A percentile compares a stretch with the other conserved stretches of the same genome.
Evolutionary conservation across 2,888 invertebrate genomes (phyloP).

Genomic region (Teleogryllus oceanicus): DNA sequence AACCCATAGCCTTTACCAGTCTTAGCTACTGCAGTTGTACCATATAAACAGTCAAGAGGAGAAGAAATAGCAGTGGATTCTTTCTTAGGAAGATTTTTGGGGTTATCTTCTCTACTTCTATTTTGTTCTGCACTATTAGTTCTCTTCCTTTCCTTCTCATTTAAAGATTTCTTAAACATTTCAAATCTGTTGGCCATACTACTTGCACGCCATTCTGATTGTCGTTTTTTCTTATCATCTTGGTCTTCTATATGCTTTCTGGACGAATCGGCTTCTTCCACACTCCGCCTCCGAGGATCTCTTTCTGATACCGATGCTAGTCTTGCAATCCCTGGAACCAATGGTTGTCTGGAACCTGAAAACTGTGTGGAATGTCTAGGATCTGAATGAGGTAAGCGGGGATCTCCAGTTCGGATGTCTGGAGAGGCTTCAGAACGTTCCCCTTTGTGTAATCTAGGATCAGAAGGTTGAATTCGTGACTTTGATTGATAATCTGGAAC

Average conservation of each 20-base stretch:
- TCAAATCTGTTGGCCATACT: too few species aligned
- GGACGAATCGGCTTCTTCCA: constrained; percentile 35
- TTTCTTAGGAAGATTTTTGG: neutral
- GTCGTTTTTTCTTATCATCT: constrained; percentile 30
- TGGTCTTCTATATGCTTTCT: neutral
- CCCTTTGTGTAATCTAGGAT: neutral
- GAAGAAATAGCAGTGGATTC: constrained; percentile 40
- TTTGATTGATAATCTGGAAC: too few species aligned
- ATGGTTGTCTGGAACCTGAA: neutral
- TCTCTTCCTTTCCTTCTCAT: constrained; percentile 27
- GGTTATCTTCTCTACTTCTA: neutral
- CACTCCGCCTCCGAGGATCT: constrained; percentile 40
- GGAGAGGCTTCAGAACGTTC: too few species aligned
- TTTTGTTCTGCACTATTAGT: neutral
- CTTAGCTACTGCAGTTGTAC: constrained; percentile 46
- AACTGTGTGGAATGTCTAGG: neutral
- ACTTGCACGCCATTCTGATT: constrained; percentile 33
- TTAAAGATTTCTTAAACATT: too few species aligned
- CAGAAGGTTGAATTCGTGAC: neutral
- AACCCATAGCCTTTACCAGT: constrained; percentile 51
- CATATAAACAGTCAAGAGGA: constrained; percentile 52
- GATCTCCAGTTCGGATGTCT: too few species aligned
- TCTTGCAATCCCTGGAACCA: neutral
- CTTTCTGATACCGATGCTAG: constrained; percentile 36
- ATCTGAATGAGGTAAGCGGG: neutral